phyloP scores from a whole-genome alignment of 2,888 invertebrate genomes.

The Gisinianus flammeolus region DNA sequence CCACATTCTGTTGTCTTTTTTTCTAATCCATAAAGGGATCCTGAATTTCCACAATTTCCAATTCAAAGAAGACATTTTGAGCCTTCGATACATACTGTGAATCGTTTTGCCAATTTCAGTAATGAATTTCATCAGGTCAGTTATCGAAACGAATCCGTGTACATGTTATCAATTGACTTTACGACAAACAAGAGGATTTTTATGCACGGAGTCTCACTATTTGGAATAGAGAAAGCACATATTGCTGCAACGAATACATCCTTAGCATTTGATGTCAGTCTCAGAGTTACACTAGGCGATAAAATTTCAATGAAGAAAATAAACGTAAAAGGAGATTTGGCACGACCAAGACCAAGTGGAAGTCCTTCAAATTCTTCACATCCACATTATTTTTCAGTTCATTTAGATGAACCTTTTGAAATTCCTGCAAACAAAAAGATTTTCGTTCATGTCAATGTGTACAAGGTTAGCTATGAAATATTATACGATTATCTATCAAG shows the following conservation, averaged over 20 bases:
- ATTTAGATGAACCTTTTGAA: slow-evolving; percentile 4
- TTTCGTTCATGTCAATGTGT: neutral
- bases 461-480: neutral
- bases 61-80: neutral
- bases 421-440: neutral
- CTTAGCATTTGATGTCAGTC: neutral
- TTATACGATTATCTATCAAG: neutral
- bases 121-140: neutral
- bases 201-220: neutral
- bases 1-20: neutral
- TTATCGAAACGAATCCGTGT: neutral
- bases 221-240: neutral
- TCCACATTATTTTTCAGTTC: neutral
- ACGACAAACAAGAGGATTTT: neutral
- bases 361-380: neutral
- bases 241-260: neutral
- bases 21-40: neutral
- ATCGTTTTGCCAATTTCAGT: neutral
- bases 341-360: neutral
- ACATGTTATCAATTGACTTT: neutral
- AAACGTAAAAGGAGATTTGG: neutral
- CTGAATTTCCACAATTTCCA: neutral
- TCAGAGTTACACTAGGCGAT: neutral
- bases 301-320: neutral
- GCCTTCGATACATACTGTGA: neutral